phyloP scores from a whole-genome alignment of 2,113 vertebrate genomes.

The Corythaixoides concolor region DNA sequence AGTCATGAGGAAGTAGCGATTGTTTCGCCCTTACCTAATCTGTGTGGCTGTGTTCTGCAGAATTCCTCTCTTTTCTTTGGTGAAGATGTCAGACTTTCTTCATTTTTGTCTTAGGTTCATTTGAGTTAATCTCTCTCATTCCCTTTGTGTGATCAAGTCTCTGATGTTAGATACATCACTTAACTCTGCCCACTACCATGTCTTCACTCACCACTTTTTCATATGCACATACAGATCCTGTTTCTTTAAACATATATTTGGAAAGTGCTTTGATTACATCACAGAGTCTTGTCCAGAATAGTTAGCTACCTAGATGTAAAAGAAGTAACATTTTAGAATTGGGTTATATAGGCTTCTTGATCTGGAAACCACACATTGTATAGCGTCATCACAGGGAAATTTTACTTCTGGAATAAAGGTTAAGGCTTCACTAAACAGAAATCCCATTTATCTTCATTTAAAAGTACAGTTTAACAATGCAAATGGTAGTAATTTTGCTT shows the following conservation, averaged over 20 bases:
- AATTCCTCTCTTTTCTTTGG: background rate
- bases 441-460: background rate
- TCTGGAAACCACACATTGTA: background rate
- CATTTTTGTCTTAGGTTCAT: background rate
- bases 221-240: background rate
- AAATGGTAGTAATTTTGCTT: constrained; percentile 20
- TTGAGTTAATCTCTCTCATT: background rate
- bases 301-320: background rate
- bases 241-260: background rate
- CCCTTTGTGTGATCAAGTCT: background rate
- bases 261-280: background rate
- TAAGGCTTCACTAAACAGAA: constrained; percentile 2
- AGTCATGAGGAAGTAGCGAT: background rate
- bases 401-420: constrained; percentile 26
- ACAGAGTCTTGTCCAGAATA: background rate
- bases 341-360: background rate
- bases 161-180: background rate
- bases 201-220: background rate
- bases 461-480: background rate
- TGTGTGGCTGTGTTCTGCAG: background rate
- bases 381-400: background rate
- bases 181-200: background rate
- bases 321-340: background rate
- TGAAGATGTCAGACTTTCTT: background rate
- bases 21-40: background rate